Percentiles rank a stretch among this genome's conserved stretches.
Conservation (phyloP, 2,113 vertebrate species). For the Bambusicola thoracicus region DNA sequence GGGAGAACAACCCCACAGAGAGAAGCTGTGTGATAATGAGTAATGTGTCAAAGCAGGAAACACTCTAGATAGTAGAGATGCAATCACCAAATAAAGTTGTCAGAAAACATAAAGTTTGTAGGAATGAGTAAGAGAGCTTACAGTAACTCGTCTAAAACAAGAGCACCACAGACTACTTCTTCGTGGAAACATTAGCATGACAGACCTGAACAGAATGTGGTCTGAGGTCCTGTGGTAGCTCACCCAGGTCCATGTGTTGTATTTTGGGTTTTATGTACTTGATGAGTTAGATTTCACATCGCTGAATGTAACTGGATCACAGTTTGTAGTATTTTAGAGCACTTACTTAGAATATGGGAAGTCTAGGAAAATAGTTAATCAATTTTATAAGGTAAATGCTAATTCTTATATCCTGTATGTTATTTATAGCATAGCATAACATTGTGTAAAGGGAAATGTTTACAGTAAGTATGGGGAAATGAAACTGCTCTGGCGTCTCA, state of each 20-base stretch:
- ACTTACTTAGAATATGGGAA: neutral
- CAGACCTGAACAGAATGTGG: neutral
- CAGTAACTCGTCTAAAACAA: neutral
- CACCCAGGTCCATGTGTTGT: rapidly evolving
- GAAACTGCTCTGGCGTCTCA: neutral
- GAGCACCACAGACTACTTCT: neutral
- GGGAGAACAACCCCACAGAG: neutral
- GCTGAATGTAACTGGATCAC: neutral
- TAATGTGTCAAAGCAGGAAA: neutral
- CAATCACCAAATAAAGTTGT: neutral
- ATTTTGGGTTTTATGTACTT: neutral
- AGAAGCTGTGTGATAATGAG: neutral
- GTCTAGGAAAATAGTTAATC: neutral
- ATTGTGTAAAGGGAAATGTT: neutral
- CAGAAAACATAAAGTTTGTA: neutral
- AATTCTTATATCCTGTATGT: neutral
- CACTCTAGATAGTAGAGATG: neutral
- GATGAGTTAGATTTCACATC: neutral
- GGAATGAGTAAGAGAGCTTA: neutral
- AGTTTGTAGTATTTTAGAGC: neutral
- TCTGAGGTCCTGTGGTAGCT: neutral
- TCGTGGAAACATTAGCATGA: rapidly evolving
- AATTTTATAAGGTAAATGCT: neutral
- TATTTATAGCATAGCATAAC: neutral
- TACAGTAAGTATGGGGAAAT: neutral